These are phyloP conservation scores for Oxycera nigricornis DNA, from an alignment of 2,888 invertebrate species.

Conservation along the genomic window DNA sequence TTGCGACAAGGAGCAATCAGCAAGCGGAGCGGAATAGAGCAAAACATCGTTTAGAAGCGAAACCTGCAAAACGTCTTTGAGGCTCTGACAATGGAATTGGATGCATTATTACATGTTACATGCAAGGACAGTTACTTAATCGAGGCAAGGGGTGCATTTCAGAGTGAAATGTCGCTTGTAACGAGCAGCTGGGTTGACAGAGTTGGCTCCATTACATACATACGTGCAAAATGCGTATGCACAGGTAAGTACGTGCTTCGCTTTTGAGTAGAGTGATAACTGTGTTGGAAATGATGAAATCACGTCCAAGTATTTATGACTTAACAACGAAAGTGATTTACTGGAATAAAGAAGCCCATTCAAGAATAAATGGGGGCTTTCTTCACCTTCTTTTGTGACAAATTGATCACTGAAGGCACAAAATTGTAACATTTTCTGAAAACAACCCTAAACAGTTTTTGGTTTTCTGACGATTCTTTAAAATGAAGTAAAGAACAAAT, in stretches of 20 bases:
- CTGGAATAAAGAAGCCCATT: too few relatives aligned
- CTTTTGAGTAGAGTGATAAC: background rate
- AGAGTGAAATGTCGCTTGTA: background rate
- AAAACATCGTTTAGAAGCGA: background rate
- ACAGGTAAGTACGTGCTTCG: background rate
- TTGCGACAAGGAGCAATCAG: background rate
- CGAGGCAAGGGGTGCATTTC: background rate
- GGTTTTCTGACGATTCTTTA: too few relatives aligned
- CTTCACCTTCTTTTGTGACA: too few relatives aligned
- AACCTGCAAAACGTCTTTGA: background rate
- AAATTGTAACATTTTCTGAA: too few relatives aligned
- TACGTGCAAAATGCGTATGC: too few relatives aligned
- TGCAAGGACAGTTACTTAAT: constrained; percentile 33
- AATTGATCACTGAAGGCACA: too few relatives aligned
- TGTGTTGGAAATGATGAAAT: background rate
- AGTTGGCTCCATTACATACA: background rate
- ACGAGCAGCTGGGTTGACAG: background rate
- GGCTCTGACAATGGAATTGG: constrained; percentile 26
- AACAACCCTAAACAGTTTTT: too few relatives aligned
- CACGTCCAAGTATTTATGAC: too few relatives aligned
- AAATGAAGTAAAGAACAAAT: too few relatives aligned
- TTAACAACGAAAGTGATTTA: too few relatives aligned
- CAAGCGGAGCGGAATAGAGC: background rate
- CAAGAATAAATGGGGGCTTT: too few relatives aligned
- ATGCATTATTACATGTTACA: constrained; percentile 32